A percentile compares a stretch with the other conserved stretches of the same genome.
These are phyloP conservation scores for Cynopterus brachyotis DNA, from an alignment of 2,113 vertebrate genomes.

Conservation along the genomic window DNA sequence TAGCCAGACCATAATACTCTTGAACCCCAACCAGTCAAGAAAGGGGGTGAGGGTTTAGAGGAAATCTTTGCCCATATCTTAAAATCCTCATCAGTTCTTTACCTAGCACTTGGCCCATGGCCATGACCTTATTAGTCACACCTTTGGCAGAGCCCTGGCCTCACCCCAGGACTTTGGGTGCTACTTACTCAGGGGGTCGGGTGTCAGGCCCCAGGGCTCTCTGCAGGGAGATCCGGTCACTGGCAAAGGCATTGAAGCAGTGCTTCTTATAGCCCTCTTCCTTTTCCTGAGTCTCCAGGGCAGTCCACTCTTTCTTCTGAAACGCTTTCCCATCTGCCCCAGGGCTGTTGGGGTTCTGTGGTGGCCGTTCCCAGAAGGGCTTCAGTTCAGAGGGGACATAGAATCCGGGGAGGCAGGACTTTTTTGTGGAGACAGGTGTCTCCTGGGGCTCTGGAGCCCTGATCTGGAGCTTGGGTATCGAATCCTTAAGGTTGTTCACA, in stretches of 20 bases:
- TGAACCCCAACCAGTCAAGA: not conserved
- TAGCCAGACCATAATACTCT: not conserved
- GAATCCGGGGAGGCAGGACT: slow-evolving; percentile 88
- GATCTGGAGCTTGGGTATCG: slow-evolving; percentile 91
- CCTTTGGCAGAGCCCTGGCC: not conserved
- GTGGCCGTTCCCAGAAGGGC: slow-evolving; percentile 89
- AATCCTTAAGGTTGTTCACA: slow-evolving; percentile 90
- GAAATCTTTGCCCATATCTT: not conserved
- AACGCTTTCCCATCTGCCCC: slow-evolving; percentile 91
- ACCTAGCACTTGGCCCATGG: not conserved
- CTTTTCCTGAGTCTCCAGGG: slow-evolving; percentile 91
- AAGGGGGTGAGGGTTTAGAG: not conserved
- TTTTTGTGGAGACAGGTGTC: slow-evolving; percentile 20
- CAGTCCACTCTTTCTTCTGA: slow-evolving; percentile 84
- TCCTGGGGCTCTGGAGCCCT: slow-evolving; percentile 84
- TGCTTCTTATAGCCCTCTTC: slow-evolving; percentile 92
- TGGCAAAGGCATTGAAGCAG: slow-evolving; percentile 98
- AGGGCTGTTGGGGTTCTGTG: slow-evolving; percentile 85
- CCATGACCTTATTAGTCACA: not conserved
- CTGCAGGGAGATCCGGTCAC: slow-evolving; percentile 95
- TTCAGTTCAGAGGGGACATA: slow-evolving; percentile 90
- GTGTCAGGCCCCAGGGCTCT: slow-evolving; percentile 94
- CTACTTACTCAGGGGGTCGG: slow-evolving; percentile 93
- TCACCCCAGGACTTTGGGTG: not conserved
- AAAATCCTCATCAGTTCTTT: not conserved